A percentile compares a stretch with the other conserved stretches of the same genome.
phyloP scores from a whole-genome alignment of 2,888 invertebrate genomes.

The Agrochola macilenta region DNA sequence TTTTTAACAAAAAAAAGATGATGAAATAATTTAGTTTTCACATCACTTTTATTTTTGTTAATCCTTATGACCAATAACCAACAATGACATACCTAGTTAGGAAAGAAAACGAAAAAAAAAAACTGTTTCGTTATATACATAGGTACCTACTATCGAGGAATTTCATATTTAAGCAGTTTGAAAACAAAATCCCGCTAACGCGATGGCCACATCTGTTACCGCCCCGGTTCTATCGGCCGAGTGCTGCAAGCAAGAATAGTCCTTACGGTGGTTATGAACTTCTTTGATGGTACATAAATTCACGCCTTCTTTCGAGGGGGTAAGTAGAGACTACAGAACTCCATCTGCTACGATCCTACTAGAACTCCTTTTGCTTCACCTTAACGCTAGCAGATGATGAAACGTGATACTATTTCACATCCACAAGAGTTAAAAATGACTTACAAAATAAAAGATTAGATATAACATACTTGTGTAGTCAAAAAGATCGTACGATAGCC shows the following conservation, averaged over 20 bases:
- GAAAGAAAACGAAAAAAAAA: background rate
- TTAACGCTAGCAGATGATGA: background rate
- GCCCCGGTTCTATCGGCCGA: no score
- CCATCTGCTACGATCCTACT: background rate
- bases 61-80: background rate
- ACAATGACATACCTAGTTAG: background rate
- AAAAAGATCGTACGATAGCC: conserved; percentile 47
- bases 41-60: background rate
- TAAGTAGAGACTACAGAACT: background rate
- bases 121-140: background rate
- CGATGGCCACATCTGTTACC: no score
- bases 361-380: background rate
- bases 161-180: no score
- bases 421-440: conserved; percentile 14
- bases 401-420: background rate
- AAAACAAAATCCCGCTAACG: no score
- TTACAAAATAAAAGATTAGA: conserved; percentile 45
- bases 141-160: no score
- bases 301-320: background rate
- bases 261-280: no score
- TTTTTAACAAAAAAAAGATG: background rate
- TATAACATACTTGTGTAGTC: conserved; percentile 2
- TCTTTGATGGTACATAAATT: background rate
- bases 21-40: background rate
- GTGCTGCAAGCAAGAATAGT: no score